Percentiles rank a stretch among this genome's conserved stretches.
These are phyloP conservation scores for Rhagoletis pomonella DNA, from an alignment of 1,140 invertebrate genomes.

Conservation along the genomic window DNA sequence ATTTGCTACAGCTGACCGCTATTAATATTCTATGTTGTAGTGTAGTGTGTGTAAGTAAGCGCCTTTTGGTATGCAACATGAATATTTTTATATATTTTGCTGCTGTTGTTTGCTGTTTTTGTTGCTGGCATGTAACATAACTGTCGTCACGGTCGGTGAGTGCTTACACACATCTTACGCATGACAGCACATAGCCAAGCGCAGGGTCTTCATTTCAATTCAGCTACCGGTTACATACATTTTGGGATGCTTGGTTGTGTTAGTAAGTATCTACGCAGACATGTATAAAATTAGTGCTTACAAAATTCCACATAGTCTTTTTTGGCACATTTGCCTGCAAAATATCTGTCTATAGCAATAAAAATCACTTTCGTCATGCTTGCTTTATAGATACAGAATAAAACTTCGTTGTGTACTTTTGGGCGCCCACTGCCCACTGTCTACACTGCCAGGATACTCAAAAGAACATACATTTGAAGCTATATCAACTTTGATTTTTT, in stretches of 20 bases:
- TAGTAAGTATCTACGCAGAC: background rate
- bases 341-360: background rate
- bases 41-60: background rate
- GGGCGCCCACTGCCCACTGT: background rate
- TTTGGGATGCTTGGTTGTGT: background rate
- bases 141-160: constrained; percentile 24
- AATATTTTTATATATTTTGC: constrained; percentile 30
- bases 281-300: background rate
- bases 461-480: background rate
- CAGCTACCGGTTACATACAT: background rate
- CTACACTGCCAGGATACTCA: background rate
- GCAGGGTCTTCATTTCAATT: background rate
- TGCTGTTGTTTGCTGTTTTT: background rate
- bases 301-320: background rate
- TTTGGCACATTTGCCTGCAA: background rate
- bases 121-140: background rate
- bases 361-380: constrained; percentile 29
- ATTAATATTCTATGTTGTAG: constrained; percentile 45
- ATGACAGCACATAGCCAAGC: background rate
- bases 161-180: background rate
- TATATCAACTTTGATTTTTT: background rate
- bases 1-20: constrained; percentile 50
- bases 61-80: constrained; percentile 45
- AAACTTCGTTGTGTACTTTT: background rate
- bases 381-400: background rate